phyloP scores from a whole-genome alignment of 2,888 invertebrate genomes.

The Oligia strigilis region DNA sequence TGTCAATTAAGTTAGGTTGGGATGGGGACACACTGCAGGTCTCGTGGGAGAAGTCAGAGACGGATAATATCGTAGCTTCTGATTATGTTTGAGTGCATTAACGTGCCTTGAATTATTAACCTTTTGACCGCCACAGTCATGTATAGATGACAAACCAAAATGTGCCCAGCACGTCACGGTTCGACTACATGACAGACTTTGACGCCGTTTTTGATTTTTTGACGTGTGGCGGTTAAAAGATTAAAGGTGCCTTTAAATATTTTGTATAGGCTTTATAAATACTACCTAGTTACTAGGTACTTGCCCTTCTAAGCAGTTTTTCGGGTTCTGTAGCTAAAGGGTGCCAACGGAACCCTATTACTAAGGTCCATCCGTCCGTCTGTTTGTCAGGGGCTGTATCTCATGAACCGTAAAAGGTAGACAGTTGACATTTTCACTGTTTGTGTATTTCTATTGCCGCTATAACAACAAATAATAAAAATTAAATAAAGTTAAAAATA shows the following conservation, averaged over 20 bases:
- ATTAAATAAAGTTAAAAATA: neutral
- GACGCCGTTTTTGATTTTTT: too few relatives aligned
- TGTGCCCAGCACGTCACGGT: too few relatives aligned
- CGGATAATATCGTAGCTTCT: neutral
- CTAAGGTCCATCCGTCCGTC: neutral
- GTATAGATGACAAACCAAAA: too few relatives aligned
- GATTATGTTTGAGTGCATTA: neutral
- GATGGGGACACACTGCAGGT: constrained; percentile 37
- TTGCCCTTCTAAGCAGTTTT: neutral
- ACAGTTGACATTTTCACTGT: neutral
- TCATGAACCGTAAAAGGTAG: too few relatives aligned
- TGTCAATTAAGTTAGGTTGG: constrained; percentile 72
- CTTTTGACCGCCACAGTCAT: too few relatives aligned
- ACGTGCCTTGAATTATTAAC: neutral
- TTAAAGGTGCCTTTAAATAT: neutral
- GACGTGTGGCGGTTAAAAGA: too few relatives aligned
- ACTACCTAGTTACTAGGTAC: neutral
- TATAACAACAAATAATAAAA: too few relatives aligned
- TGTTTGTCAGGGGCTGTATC: neutral
- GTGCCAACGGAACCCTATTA: neutral
- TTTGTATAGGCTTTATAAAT: neutral
- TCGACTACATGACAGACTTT: too few relatives aligned
- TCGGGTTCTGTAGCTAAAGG: neutral
- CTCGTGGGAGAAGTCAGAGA: neutral
- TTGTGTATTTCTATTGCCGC: neutral